Percentiles rank a stretch among this genome's conserved stretches.
These are phyloP conservation scores for Orthonevra nobilis DNA, from an alignment of 2,888 invertebrate genomes.

Conservation along the genomic window DNA sequence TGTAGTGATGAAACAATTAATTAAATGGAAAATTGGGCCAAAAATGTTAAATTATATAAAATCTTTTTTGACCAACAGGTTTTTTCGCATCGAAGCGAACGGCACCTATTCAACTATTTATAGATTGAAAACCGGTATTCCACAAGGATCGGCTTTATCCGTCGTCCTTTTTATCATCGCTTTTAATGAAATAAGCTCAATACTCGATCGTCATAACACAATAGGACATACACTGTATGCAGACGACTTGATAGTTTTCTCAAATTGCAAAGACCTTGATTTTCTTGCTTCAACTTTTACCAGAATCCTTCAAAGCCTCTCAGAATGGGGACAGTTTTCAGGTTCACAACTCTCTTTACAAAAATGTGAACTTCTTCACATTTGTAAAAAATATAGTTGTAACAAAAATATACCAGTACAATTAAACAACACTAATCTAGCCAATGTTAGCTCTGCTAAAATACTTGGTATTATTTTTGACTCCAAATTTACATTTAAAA, in stretches of 20 bases:
- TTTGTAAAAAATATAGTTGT: constrained; percentile 39
- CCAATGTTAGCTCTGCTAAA: constrained; percentile 3
- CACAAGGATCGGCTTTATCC: constrained; percentile 37
- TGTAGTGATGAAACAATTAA: constrained; percentile 6
- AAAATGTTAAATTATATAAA: constrained; percentile 35
- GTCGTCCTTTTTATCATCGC: constrained; percentile 50
- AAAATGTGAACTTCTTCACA: constrained; percentile 50
- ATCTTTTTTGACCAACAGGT: constrained; percentile 25
- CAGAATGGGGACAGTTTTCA: constrained; percentile 19
- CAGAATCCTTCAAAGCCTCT: constrained; percentile 15
- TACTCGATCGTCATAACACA: constrained; percentile 17
- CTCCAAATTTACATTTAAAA: not conserved
- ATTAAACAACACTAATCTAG: not conserved
- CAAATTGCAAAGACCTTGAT: constrained; percentile 16
- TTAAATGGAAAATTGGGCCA: constrained; percentile 17
- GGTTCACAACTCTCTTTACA: constrained; percentile 45
- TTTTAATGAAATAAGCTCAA: constrained; percentile 40
- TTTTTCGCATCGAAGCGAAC: constrained; percentile 35
- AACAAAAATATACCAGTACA: not conserved
- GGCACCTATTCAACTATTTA: constrained; percentile 1
- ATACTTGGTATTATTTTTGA: not conserved
- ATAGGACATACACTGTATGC: constrained; percentile 40
- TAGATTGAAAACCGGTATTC: constrained; percentile 5
- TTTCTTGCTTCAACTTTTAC: constrained; percentile 12
- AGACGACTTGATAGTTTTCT: constrained; percentile 46